Percentiles rank a stretch among this genome's conserved stretches.
These are phyloP conservation scores for Folsomia candida DNA, from an alignment of 2,888 invertebrate genomes.

Conservation along the genomic window DNA sequence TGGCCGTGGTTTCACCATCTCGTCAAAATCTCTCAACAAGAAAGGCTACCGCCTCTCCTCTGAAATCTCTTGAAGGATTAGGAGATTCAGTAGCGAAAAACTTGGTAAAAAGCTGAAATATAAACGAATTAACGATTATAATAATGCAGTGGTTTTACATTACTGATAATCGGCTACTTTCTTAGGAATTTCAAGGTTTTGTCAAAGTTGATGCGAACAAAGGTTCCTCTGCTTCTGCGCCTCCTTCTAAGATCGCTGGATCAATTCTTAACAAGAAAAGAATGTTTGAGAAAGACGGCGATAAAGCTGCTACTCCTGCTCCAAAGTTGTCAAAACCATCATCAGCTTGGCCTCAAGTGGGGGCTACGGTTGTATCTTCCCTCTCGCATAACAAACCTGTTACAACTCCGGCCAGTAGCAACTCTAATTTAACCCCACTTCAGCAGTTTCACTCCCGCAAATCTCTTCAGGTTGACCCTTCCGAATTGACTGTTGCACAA, in stretches of 20 bases:
- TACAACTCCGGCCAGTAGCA: not conserved
- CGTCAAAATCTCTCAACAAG: not conserved
- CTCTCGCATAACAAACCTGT: conserved; percentile 34
- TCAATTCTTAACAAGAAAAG: not conserved
- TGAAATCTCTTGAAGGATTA: not conserved
- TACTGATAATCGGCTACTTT: too few species aligned
- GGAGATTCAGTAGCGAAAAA: not conserved
- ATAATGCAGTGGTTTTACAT: too few species aligned
- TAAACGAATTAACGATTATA: too few species aligned
- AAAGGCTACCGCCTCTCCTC: not conserved
- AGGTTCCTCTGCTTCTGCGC: not conserved
- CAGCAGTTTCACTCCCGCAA: not conserved
- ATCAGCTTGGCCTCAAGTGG: not conserved
- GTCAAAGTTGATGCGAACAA: not conserved
- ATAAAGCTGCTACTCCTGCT: conserved; percentile 8
- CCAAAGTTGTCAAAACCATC: conserved; percentile 19
- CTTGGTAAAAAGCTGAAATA: not conserved
- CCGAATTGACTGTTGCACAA: conserved; percentile 50
- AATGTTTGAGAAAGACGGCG: conserved; percentile 6
- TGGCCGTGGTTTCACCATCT: not conserved
- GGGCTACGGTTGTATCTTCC: not conserved
- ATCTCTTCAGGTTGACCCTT: conserved; percentile 17
- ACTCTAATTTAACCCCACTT: not conserved
- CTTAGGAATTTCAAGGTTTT: not conserved
- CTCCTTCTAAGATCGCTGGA: not conserved